A percentile compares a stretch with the other conserved stretches of the same genome.
Evolutionary conservation across 2,113 vertebrate genomes (phyloP).

Genomic region (Caracal caracal): DNA sequence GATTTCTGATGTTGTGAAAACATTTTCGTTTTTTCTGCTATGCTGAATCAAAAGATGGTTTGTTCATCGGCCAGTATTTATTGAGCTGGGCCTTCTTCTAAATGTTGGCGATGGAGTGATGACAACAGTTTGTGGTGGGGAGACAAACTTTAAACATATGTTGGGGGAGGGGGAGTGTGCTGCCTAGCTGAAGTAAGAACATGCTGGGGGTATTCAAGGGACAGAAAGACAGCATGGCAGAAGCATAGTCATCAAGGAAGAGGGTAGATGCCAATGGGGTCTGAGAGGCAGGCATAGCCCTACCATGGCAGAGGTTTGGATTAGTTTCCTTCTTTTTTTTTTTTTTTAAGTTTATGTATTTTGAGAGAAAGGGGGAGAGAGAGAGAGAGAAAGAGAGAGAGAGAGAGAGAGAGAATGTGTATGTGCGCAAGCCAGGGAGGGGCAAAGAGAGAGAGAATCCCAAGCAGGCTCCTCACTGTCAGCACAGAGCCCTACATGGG

Average conservation of each 20-base stretch:
- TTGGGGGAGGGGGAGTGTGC: neutral
- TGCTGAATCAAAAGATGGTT: neutral
- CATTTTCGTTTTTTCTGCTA: neutral
- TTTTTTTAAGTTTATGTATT: no score
- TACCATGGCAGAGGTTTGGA: neutral
- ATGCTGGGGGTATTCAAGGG: neutral
- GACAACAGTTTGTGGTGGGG: neutral
- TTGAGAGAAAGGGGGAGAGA: no score
- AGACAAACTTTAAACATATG: neutral
- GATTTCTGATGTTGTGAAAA: neutral
- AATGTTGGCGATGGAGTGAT: neutral
- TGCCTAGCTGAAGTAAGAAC: neutral
- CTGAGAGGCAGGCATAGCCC: neutral
- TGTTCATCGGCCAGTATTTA: neutral
- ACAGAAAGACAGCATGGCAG: fast-evolving
- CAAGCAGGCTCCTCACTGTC: no score
- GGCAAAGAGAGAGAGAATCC: no score
- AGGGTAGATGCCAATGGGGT: neutral
- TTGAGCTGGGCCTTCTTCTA: neutral
- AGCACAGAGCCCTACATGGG: no score
- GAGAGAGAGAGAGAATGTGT: no score
- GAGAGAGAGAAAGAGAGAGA: no score
- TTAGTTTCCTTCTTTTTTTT: neutral
- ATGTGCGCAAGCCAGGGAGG: no score
- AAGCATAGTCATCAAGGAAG: neutral